Conservation (phyloP, 2,113 vertebrate species). For the Plestiodon gilberti region DNA sequence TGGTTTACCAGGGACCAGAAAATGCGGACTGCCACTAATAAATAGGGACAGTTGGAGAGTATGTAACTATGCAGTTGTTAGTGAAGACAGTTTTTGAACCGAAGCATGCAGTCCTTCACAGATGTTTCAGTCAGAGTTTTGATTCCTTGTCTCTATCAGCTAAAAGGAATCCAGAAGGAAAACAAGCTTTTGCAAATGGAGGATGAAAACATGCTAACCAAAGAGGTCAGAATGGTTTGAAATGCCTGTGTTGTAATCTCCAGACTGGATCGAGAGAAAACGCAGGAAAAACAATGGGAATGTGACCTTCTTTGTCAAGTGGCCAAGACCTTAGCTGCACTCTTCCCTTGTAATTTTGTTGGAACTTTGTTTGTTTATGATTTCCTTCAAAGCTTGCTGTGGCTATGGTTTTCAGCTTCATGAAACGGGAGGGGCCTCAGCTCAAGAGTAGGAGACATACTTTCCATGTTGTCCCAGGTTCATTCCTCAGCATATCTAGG, state of each 20-base stretch:
- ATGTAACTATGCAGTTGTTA: neutral
- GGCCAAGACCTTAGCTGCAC: neutral
- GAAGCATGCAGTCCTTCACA: neutral
- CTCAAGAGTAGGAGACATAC: too few species aligned
- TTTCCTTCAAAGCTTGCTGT: neutral
- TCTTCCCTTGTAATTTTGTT: neutral
- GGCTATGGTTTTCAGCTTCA: neutral
- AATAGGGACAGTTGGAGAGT: neutral
- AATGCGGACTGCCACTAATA: neutral
- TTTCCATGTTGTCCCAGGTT: too few species aligned
- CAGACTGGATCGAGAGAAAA: neutral
- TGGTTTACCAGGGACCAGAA: neutral
- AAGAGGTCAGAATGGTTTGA: neutral
- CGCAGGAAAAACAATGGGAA: neutral
- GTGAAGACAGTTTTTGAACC: neutral
- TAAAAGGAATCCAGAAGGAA: neutral
- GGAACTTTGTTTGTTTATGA: neutral
- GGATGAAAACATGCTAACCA: neutral
- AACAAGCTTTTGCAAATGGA: constrained; percentile 8
- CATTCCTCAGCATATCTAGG: too few species aligned
- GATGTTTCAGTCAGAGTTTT: neutral
- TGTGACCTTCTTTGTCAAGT: neutral
- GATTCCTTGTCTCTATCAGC: neutral
- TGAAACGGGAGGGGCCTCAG: neutral
- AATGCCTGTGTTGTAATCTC: neutral